These are phyloP conservation scores for Anseranas semipalmata DNA, from an alignment of 2,113 vertebrate species.

Conservation along the genomic window DNA sequence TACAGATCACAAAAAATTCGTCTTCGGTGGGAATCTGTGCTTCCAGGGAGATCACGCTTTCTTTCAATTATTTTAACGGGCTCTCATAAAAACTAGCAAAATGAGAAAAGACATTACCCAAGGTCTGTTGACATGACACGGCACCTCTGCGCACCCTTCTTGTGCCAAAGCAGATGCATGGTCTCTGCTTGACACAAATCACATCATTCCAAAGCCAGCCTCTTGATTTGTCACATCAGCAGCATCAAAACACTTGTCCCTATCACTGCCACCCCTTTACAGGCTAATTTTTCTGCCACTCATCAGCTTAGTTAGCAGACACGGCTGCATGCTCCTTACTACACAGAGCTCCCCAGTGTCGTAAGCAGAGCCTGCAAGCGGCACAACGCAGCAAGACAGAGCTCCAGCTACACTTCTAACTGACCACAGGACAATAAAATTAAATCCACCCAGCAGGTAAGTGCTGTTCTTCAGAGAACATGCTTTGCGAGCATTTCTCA, in stretches of 20 bases:
- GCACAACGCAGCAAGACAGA: background rate
- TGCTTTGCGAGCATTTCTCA: background rate
- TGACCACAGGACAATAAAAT: background rate
- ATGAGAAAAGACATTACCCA: background rate
- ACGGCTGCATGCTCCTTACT: background rate
- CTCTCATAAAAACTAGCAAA: background rate
- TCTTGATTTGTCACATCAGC: background rate
- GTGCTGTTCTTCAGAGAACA: background rate
- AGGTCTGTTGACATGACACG: background rate
- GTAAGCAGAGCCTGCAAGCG: background rate
- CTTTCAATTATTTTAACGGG: background rate
- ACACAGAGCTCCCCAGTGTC: rapidly evolving
- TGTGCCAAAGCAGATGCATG: background rate
- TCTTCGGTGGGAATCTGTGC: background rate
- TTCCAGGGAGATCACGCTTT: background rate
- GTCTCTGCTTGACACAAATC: background rate
- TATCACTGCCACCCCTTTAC: background rate
- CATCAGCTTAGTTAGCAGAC: background rate
- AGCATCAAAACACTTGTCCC: background rate
- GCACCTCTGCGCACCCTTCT: background rate
- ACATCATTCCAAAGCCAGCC: background rate
- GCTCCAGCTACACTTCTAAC: background rate
- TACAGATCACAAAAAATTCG: background rate
- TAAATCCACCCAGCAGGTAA: background rate
- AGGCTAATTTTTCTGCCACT: background rate